Base-by-base conservation (phyloP, 2,113 vertebrate genomes). In the Pantherophis guttatus region DNA sequence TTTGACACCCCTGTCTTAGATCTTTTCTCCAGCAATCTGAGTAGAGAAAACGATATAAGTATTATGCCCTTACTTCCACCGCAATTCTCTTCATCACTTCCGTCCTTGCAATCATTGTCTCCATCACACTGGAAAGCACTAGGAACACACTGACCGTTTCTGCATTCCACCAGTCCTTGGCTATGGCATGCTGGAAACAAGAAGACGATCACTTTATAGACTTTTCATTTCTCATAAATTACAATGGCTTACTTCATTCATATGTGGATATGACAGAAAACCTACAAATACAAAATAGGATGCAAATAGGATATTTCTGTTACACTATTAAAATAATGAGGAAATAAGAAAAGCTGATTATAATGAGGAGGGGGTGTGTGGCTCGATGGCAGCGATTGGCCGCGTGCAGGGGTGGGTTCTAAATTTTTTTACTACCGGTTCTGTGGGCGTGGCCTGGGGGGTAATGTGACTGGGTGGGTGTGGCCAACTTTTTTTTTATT, bases 61-160 rank as follows among this genome's bases (percentile, higher is more conserved):
- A 0, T 11, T 21, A 81, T 87, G 94, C 86, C 93, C 96, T 98
- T 96, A 97, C 97, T 94, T 97, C 97, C 93, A 92, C 70, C 93
- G 94, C 99, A 99, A 95, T 98, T 98, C 93, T 98, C 98, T 94
- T 99, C 99, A 26, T 99, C 99, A 3, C 98, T 99, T 62, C 98
- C 98, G 13, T 99, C 99, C 93, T 98, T 98, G 93, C 99, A 99
- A 97, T 99, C 99, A 62, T 98, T 98, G 0, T 99, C 99, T 3
- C 99, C 99, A 11, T 99, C 99, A 65, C 99, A 99, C 26, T 96
- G 98, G 96, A 99, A 99, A 0, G 98, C 97, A 5, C 98, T 98
- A 6, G 99, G 99, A 89, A 99, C 97, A 33, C 99, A 99, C 96
- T 99, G 99, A 4, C 99, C 98, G 52, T 98, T 99, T 87, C 96